phyloP scores from a whole-genome alignment of 64 coral and sea anemone species.

The Stylophora pistillata region DNA sequence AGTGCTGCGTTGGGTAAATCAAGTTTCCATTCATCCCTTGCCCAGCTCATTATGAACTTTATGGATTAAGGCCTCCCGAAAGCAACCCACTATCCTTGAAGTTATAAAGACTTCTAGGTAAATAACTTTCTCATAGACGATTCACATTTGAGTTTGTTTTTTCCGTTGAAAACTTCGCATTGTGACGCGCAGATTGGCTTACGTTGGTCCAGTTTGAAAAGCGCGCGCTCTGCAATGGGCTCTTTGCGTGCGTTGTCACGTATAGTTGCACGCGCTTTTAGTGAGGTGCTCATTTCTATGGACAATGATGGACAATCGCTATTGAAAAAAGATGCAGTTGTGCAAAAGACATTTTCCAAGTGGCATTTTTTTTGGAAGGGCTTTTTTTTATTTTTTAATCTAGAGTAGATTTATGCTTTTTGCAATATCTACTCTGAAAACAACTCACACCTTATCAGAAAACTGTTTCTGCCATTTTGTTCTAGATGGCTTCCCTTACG shows the following conservation, averaged over 20 bases:
- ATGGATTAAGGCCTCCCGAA: neutral
- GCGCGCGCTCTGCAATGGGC: neutral
- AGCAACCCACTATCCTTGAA: neutral
- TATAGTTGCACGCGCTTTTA: neutral
- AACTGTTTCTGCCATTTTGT: too few species aligned
- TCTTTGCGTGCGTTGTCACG: too few species aligned
- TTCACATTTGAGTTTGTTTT: neutral
- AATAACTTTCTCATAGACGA: neutral
- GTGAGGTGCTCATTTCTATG: neutral
- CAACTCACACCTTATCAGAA: too few species aligned
- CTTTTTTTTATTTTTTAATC: too few species aligned
- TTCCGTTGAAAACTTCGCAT: neutral
- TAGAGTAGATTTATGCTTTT: too few species aligned
- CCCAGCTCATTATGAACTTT: constrained; percentile 80
- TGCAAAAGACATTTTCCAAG: too few species aligned
- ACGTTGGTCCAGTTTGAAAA: neutral
- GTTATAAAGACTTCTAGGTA: neutral
- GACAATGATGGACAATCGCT: too few species aligned
- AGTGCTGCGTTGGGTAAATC: constrained; percentile 69
- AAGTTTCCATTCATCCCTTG: constrained; percentile 92
- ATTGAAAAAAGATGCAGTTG: too few species aligned
- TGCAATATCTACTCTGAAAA: too few species aligned
- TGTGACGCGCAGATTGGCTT: neutral
- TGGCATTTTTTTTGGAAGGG: too few species aligned
- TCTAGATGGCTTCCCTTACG: too few species aligned